These are phyloP conservation scores for Formica exsecta DNA, from an alignment of 1,140 invertebrate genomes.

Conservation along the genomic window DNA sequence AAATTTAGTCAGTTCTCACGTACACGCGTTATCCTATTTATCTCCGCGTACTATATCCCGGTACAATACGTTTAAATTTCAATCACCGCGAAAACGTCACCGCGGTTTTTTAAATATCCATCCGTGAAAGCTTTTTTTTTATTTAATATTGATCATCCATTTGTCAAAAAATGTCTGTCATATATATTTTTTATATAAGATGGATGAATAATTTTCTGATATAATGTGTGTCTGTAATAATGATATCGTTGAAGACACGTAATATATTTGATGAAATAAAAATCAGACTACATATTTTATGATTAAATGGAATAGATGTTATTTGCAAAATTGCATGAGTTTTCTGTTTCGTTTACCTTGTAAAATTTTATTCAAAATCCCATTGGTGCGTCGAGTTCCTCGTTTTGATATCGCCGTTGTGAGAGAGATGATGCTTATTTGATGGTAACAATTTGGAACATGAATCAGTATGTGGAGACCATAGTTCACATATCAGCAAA, in stretches of 20 bases:
- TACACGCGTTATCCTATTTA: not conserved
- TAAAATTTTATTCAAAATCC: conserved; percentile 21
- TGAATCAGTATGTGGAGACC: not conserved
- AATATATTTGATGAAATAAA: conserved; percentile 23
- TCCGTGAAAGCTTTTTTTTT: not conserved
- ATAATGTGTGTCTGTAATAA: not conserved
- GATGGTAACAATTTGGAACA: not conserved
- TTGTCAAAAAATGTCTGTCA: not conserved
- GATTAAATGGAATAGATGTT: conserved; percentile 17
- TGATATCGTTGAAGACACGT: not conserved
- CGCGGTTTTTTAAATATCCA: not conserved
- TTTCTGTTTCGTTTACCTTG: conserved; percentile 31
- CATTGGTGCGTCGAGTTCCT: not conserved
- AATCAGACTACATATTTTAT: not conserved
- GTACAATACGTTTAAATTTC: conserved; percentile 5
- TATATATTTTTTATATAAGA: not conserved
- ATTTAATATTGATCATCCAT: conserved; percentile 14
- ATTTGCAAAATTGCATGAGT: conserved; percentile 16
- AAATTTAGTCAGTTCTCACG: not conserved
- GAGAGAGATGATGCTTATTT: conserved; percentile 8
- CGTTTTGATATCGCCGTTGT: not conserved
- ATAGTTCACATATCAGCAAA: not conserved
- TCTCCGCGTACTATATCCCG: not conserved
- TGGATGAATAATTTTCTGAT: not conserved
- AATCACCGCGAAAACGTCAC: not conserved